These are phyloP conservation scores for Pelmatolapia mariae DNA, from an alignment of 2,113 vertebrate species.

Conservation along the genomic window DNA sequence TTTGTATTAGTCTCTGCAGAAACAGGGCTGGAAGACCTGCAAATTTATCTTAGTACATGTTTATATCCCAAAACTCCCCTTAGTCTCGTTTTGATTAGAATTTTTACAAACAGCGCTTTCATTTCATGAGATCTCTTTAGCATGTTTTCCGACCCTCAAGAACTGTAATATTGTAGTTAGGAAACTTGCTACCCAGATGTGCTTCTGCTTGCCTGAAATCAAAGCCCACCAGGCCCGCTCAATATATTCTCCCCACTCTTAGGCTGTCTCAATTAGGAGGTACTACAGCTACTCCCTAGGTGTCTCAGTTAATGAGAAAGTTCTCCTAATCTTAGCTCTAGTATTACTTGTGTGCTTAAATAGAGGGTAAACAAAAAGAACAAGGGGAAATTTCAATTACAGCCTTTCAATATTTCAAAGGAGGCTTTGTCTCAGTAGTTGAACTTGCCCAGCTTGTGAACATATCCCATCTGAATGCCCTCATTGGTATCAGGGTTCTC, in stretches of 20 bases:
- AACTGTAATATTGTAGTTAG: background rate
- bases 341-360: slow-evolving; percentile 22
- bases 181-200: background rate
- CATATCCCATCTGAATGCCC: background rate
- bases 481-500: background rate
- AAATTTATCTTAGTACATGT: background rate
- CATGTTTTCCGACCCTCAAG: background rate
- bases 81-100: background rate
- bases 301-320: slow-evolving; percentile 38
- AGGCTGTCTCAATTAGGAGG: slow-evolving; percentile 29
- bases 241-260: background rate
- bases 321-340: slow-evolving; percentile 33
- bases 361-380: slow-evolving; percentile 19
- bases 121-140: background rate
- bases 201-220: background rate
- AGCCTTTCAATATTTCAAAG: slow-evolving; percentile 29
- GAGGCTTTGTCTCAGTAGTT: slow-evolving; percentile 3
- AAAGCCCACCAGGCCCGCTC: slow-evolving; percentile 1
- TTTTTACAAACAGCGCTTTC: background rate
- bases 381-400: slow-evolving; percentile 23
- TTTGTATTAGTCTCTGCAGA: background rate
- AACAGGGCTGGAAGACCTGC: background rate
- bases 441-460: slow-evolving; percentile 16
- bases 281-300: slow-evolving; percentile 14
- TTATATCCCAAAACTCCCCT: background rate